Conservation (phyloP, 2,888 invertebrate genomes). For the Dichetophora obliterata region DNA sequence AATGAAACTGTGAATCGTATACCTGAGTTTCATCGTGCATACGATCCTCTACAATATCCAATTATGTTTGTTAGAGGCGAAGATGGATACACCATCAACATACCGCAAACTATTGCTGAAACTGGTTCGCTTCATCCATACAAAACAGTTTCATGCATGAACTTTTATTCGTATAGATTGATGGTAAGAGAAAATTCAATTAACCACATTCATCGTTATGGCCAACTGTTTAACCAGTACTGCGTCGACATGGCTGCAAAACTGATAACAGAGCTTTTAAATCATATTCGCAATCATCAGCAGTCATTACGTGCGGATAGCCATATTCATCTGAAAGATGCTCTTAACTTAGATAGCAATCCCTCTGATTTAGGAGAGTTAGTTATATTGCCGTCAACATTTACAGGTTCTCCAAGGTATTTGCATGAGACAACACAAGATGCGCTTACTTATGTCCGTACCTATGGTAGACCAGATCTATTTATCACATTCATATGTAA, state of each 20-base stretch:
- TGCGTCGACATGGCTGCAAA: background rate
- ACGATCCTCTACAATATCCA: background rate
- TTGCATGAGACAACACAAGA: conserved; percentile 38
- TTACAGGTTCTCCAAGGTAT: background rate
- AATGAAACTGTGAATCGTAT: background rate
- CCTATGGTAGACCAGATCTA: conserved; percentile 26
- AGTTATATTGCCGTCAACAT: no score
- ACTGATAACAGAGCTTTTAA: background rate
- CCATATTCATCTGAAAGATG: background rate
- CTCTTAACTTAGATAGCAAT: background rate
- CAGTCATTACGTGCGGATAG: background rate
- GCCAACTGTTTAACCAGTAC: background rate
- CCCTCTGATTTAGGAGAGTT: background rate
- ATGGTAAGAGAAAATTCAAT: background rate
- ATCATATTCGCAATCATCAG: background rate
- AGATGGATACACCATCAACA: background rate
- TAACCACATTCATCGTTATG: background rate
- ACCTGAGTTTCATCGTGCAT: background rate
- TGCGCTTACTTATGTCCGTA: conserved; percentile 33
- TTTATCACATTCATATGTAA: conserved; percentile 37
- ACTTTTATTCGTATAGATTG: background rate
- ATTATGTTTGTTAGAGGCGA: background rate
- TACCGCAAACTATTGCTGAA: background rate
- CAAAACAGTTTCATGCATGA: background rate
- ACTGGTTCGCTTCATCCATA: background rate